These are phyloP conservation scores for Burhinus oedicnemus DNA, from an alignment of 2,113 vertebrate species.

Conservation along the genomic window DNA sequence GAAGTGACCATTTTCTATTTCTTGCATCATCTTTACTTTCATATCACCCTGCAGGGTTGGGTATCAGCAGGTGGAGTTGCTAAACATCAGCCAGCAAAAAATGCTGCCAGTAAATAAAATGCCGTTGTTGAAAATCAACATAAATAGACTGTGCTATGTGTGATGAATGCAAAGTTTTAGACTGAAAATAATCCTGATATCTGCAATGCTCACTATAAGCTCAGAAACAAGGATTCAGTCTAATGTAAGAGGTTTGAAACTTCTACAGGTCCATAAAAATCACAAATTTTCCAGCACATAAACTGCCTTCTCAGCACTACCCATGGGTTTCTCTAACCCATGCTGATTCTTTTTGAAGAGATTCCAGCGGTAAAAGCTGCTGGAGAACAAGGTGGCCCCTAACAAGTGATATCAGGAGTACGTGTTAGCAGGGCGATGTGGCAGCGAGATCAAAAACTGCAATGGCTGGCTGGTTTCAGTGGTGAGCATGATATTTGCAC, in stretches of 20 bases:
- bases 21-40: not conserved
- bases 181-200: not conserved
- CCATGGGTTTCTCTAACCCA: not conserved
- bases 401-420: not conserved
- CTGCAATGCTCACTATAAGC: not conserved
- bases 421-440: rapidly evolving
- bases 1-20: constrained; percentile 7
- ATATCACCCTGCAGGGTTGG: not conserved
- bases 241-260: not conserved
- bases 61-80: not conserved
- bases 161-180: not conserved
- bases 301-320: not conserved
- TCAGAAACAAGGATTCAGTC: not conserved
- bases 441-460: not conserved
- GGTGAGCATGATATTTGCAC: not conserved
- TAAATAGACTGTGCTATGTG: not conserved
- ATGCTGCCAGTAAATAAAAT: not conserved
- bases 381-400: not conserved
- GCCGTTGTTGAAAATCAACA: not conserved
- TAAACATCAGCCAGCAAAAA: not conserved
- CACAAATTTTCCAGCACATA: not conserved
- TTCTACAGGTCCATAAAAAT: not conserved
- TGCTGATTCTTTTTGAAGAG: not conserved
- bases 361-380: not conserved
- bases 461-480: not conserved